Evolutionary conservation across 2,797 vertebrate genomes (phyloP).

Genomic region (Meda fulgida): DNA sequence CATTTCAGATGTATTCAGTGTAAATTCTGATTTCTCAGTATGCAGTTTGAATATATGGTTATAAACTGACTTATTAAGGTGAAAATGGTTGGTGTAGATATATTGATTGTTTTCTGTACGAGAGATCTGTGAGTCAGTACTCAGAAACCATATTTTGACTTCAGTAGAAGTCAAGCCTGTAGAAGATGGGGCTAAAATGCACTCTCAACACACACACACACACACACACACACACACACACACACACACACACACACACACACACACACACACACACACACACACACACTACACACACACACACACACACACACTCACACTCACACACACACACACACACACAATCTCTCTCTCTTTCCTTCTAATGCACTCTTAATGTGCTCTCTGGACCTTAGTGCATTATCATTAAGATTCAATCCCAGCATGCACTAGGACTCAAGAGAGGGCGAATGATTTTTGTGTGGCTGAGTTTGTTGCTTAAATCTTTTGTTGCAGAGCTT

Average conservation of each 20-base stretch:
- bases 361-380: constrained; percentile 55
- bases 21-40: background rate
- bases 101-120: background rate
- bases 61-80: background rate
- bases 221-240: constrained; percentile 33
- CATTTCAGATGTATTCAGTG: background rate
- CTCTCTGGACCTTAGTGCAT: constrained; percentile 46
- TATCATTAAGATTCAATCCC: constrained; percentile 67
- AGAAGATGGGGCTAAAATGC: constrained; percentile 58
- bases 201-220: constrained; percentile 58
- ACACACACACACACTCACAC: constrained; percentile 29
- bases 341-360: constrained; percentile 13
- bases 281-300: too few relatives aligned
- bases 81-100: background rate
- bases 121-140: background rate
- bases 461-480: constrained; percentile 27
- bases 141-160: constrained; percentile 16
- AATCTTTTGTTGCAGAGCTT: constrained; percentile 24
- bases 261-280: constrained; percentile 32
- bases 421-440: constrained; percentile 67
- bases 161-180: constrained; percentile 5
- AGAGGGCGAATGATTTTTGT: constrained; percentile 65
- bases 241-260: constrained; percentile 15
- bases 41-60: background rate
- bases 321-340: constrained; percentile 25